These are phyloP conservation scores for Physella acuta DNA, from an alignment of 1,140 invertebrate species.

Conservation along the genomic window DNA sequence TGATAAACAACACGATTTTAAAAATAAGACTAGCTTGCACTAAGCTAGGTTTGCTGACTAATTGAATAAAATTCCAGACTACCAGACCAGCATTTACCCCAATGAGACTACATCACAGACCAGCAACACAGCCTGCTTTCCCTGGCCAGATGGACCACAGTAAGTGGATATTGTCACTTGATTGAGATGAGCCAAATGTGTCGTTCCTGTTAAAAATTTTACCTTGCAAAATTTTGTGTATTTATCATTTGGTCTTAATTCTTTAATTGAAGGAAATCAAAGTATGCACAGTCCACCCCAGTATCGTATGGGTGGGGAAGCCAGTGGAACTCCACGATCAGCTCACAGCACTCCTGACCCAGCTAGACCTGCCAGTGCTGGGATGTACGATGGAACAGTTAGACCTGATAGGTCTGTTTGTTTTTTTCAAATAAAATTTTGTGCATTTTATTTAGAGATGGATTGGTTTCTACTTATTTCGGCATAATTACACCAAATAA, in stretches of 20 bases:
- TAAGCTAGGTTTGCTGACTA: too few relatives aligned
- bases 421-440: not conserved
- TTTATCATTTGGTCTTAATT: not conserved
- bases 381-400: conserved; percentile 21
- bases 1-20: too few relatives aligned
- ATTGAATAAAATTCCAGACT: too few relatives aligned
- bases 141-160: conserved; percentile 10
- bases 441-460: not conserved
- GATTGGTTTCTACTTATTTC: not conserved
- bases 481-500: too few relatives aligned
- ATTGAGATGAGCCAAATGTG: not conserved
- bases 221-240: not conserved
- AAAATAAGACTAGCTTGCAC: too few relatives aligned
- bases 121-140: conserved; percentile 19
- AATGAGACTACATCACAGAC: conserved; percentile 35
- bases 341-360: conserved; percentile 26
- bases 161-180: not conserved
- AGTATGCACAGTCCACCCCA: conserved; percentile 28
- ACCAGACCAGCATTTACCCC: conserved; percentile 26
- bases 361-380: conserved; percentile 29
- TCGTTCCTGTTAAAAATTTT: not conserved
- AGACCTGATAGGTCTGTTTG: conserved; percentile 21
- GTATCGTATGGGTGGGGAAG: conserved; percentile 29
- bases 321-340: conserved; percentile 15
- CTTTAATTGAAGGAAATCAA: not conserved